phyloP scores from a whole-genome alignment of 2,113 vertebrate genomes.

The Conger conger region DNA sequence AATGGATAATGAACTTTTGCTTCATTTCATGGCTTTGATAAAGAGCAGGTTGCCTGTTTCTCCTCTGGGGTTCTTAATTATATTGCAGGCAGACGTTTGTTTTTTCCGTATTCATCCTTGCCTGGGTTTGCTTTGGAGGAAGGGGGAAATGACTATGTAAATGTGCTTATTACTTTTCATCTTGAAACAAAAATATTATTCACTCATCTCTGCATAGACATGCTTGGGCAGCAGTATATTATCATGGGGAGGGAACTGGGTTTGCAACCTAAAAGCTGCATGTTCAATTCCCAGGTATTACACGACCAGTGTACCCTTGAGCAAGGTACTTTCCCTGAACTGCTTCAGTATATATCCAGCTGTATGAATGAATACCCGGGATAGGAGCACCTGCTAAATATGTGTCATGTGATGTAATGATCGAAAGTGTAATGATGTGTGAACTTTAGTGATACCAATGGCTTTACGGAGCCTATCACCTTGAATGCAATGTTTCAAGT shows the following conservation, averaged over 20 bases:
- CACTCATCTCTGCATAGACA: not conserved
- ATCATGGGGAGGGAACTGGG: too few species aligned
- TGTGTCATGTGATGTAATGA: not conserved
- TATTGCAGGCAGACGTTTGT: not conserved
- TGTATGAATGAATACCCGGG: too few species aligned
- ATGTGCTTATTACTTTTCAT: slow-evolving; percentile 1
- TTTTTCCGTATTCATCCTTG: not conserved
- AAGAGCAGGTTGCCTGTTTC: not conserved
- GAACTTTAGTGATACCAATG: not conserved
- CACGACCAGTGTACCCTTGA: too few species aligned
- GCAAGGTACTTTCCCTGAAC: too few species aligned
- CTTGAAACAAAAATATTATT: not conserved
- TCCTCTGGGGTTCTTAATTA: not conserved
- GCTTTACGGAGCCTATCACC: not conserved
- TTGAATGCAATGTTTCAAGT: not conserved
- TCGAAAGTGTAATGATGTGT: not conserved
- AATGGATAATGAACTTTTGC: slow-evolving; percentile 3
- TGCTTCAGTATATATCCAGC: too few species aligned
- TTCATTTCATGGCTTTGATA: not conserved
- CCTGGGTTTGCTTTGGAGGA: not conserved
- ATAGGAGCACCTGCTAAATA: not conserved
- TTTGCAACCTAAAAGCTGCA: too few species aligned
- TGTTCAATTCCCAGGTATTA: too few species aligned
- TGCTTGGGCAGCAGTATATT: not conserved
- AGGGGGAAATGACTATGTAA: not conserved